Percentiles rank a stretch among this genome's conserved stretches.
Conservation (phyloP, 2,797 vertebrate species). For the Cyprinodon diabolis region DNA sequence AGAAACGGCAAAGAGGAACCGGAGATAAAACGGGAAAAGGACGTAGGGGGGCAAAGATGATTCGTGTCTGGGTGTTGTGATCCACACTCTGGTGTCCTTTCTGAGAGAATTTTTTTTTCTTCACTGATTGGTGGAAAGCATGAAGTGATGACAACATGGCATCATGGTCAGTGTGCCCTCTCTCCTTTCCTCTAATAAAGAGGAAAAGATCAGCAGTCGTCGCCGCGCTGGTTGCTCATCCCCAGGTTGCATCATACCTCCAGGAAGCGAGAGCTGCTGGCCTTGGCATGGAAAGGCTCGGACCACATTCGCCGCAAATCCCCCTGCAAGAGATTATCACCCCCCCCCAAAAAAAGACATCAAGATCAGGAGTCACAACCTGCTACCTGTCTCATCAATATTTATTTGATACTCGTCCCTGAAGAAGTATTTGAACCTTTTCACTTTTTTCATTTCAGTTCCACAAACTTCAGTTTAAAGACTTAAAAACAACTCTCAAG, state of each 20-base stretch:
- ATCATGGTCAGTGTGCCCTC: slow-evolving; percentile 72
- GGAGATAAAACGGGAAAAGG: slow-evolving; percentile 49
- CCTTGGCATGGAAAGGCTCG: slow-evolving; percentile 97
- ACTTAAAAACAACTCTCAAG: too few species aligned
- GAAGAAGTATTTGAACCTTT: too few species aligned
- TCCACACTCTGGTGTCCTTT: slow-evolving; percentile 69
- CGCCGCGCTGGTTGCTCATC: slow-evolving; percentile 56
- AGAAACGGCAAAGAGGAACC: slow-evolving; percentile 56
- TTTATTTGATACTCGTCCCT: too few species aligned
- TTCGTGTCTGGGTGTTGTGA: slow-evolving; percentile 72
- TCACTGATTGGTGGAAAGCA: slow-evolving; percentile 74
- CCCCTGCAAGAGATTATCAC: slow-evolving; percentile 78
- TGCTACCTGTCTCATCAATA: too few species aligned
- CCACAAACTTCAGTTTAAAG: too few species aligned
- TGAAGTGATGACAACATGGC: slow-evolving; percentile 76
- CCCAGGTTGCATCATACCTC: slow-evolving; percentile 94
- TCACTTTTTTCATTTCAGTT: too few species aligned
- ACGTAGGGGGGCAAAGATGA: slow-evolving; percentile 57
- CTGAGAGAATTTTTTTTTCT: slow-evolving; percentile 37
- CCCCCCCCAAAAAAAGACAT: neutral
- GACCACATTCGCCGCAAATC: slow-evolving; percentile 99
- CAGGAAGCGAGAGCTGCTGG: slow-evolving; percentile 95
- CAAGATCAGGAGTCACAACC: neutral
- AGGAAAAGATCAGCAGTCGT: slow-evolving; percentile 70
- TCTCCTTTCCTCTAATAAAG: slow-evolving; percentile 63